phyloP scores from a whole-genome alignment of 2,113 vertebrate species.

The Grammomys dolichurus region DNA sequence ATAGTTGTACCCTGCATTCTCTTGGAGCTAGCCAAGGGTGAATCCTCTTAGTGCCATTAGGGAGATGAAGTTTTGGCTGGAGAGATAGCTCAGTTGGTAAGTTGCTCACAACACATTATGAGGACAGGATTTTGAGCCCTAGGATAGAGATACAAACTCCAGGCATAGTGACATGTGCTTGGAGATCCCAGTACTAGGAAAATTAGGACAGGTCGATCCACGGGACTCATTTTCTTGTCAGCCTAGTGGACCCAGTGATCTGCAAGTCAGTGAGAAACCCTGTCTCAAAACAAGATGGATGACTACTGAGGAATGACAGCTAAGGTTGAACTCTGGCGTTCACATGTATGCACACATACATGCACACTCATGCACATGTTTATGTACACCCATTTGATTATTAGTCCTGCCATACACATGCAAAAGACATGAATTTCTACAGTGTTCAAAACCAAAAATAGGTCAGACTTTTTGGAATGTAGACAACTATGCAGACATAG shows the following conservation, averaged over 20 bases:
- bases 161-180: neutral
- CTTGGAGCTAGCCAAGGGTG: neutral
- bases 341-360: no score
- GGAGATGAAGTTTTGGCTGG: neutral
- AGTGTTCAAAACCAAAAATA: neutral
- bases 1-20: neutral
- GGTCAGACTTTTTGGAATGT: neutral
- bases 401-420: neutral
- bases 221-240: neutral
- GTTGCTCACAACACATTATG: neutral
- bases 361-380: accelerated
- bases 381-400: neutral
- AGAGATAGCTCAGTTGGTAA: neutral
- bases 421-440: neutral
- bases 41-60: neutral
- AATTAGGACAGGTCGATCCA: neutral
- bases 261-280: neutral
- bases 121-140: neutral
- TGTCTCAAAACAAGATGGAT: neutral
- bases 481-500: neutral
- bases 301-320: neutral
- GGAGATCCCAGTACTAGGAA: neutral
- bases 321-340: neutral
- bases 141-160: neutral
- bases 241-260: neutral